phyloP scores from a whole-genome alignment of 1,140 invertebrate genomes.

The Archegozetes longisetosus region DNA sequence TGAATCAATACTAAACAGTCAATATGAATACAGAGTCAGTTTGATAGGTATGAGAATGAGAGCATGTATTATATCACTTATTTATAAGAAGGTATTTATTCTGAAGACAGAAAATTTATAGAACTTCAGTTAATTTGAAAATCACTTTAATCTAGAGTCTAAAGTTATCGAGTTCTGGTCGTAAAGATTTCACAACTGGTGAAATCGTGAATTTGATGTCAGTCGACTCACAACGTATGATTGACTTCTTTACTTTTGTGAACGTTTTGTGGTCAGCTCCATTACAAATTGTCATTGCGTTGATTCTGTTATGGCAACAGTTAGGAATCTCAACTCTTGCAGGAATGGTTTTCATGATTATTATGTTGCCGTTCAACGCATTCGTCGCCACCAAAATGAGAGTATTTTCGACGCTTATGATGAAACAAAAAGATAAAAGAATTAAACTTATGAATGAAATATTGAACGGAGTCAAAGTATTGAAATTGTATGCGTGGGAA shows the following conservation, averaged over 20 bases:
- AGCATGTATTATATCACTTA: constrained; percentile 73
- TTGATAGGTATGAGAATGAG: constrained; percentile 74
- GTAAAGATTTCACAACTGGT: constrained; percentile 19
- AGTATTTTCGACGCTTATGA: constrained; percentile 32
- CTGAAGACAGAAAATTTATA: background rate
- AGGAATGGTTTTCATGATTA: constrained; percentile 29
- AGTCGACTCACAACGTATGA: constrained; percentile 13
- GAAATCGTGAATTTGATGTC: constrained; percentile 21
- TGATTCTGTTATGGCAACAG: constrained; percentile 27
- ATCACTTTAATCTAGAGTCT: constrained; percentile 8
- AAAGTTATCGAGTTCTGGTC: constrained; percentile 14
- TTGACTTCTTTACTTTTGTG: constrained; percentile 6
- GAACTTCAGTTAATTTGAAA: background rate
- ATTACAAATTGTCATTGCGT: constrained; percentile 24
- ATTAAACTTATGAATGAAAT: constrained; percentile 33
- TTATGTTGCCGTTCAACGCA: constrained; percentile 76
- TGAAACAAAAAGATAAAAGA: constrained; percentile 30
- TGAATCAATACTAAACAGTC: constrained; percentile 70
- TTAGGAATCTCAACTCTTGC: constrained; percentile 27
- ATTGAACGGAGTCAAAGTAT: constrained; percentile 33
- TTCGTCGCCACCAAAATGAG: constrained; percentile 60
- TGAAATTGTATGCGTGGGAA: constrained; percentile 22
- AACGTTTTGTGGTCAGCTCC: constrained; percentile 23
- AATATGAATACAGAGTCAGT: constrained; percentile 80
- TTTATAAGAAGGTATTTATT: constrained; percentile 60